Base-by-base conservation (phyloP, 1,140 invertebrate species). In the Neomicropteryx cornuta region DNA sequence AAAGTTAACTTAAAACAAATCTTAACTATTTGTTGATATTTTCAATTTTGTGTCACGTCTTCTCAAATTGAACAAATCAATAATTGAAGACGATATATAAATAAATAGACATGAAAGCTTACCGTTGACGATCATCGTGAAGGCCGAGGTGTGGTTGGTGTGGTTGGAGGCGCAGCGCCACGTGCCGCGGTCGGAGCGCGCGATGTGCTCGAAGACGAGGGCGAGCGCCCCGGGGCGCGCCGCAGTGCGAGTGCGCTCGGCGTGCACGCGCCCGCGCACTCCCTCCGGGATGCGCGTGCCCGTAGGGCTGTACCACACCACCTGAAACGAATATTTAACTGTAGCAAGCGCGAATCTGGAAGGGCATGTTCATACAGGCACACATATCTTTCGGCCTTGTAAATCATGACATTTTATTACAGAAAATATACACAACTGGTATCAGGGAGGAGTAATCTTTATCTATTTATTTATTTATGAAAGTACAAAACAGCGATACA, bases 61-160 rank as follows among this genome's bases (percentile, higher is more conserved):
- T 17, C 10, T 36, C 33, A 8, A 5, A 23, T 23, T 36, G 18
- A 31, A 29, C 23, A 11, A 38, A 28, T 11, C 4, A n/a, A n/a
- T n/a, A n/a, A n/a, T n/a, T n/a, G n/a, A n/a, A n/a, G n/a, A n/a
- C n/a, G n/a, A n/a, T n/a, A n/a, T n/a, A n/a, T n/a, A n/a, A n/a
- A 8, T 17, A 38, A 19, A 18, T 20, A 35, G 22, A 5, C 8
- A 10, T 6, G 19, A 23, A 32, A 39, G 55, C 59, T 60, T 56
- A 65, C 62, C 59, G 46, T 58, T 56, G 18, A 63, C 56, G 52
- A 57, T 55, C 51, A 65, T 51, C 39, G 57, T 53, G 45, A 57
- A 60, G 38, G 50, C 53, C 43, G 55, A 58, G 50, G 44, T 49
- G 11, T 48, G 44, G 37, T 52, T 49, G 13, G 32, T 38, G 17